Evolutionary conservation across 2,888 invertebrate genomes (phyloP).

Genomic region (Meiosimyza platycephala): DNA sequence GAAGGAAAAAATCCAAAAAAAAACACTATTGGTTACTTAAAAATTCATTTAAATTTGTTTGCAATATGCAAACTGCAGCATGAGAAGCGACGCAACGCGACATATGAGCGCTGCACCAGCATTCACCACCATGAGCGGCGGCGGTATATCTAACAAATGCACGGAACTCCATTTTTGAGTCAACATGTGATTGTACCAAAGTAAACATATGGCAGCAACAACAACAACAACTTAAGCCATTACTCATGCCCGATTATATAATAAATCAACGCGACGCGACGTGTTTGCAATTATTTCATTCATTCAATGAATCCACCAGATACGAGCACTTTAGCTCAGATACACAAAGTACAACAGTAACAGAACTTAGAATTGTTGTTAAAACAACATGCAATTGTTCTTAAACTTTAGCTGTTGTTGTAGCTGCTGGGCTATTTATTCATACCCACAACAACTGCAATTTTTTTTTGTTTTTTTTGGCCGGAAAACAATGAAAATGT

Average conservation of each 20-base stretch:
- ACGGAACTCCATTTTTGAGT: constrained; percentile 11
- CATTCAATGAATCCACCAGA: constrained; percentile 53
- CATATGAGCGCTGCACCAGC: constrained; percentile 18
- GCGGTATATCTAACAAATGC: constrained; percentile 7
- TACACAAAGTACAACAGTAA: no score
- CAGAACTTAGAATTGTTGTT: no score
- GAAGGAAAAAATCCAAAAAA: background rate
- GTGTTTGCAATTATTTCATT: constrained; percentile 66
- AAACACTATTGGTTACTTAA: background rate
- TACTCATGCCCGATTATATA: constrained; percentile 66
- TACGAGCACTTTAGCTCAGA: constrained; percentile 10
- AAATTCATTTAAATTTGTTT: constrained; percentile 36
- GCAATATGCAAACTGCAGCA: constrained; percentile 14
- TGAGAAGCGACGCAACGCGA: constrained; percentile 29
- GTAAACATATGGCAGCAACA: constrained; percentile 41
- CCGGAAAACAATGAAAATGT: constrained; percentile 30
- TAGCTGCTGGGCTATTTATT: constrained; percentile 64
- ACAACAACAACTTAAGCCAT: constrained; percentile 48
- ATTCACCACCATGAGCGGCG: constrained; percentile 43
- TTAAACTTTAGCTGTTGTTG: constrained; percentile 58
- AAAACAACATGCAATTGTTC: constrained; percentile 47
- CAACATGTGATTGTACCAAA: background rate
- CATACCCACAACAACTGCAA: constrained; percentile 31
- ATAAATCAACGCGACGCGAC: constrained; percentile 66
- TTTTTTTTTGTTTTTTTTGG: background rate